Evolutionary conservation across 1,140 invertebrate species (phyloP), one percentile per base, ranked within the genome.

Genomic region (Octopus bimaculoides): DNA sequence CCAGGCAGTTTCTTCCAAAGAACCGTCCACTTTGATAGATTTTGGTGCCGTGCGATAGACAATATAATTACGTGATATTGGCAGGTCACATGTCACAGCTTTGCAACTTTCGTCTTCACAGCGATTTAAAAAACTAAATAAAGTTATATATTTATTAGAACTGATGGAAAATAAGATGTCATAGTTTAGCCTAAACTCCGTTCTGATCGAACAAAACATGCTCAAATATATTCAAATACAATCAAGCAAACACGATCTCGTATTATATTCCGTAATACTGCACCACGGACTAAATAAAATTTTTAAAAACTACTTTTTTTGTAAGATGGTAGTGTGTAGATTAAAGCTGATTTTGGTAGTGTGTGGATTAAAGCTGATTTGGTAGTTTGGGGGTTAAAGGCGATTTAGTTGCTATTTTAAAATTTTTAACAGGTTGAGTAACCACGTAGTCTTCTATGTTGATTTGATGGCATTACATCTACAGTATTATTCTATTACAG

Each of bases 1-100:
- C 85, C 85, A 86, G 4, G 82, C 85, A 7, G 52, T 52, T 26
- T 86, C 85, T 75, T 86, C 81, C 52, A 84, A 80, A 52, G 56
- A 66, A 5, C 85, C 85, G 71, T 86, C 85, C 2, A 86, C 77
- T 53, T 66, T 78, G 55, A 86, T 82, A 4, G 69, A 78, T 55
- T 79, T 56, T 5, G 81, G 83, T n/a, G 79, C 78, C 56, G 84
- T 71, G 54, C 83, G 81, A 61, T 84, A 82, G 12, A 80, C 82
- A 4, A 84, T 71, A 79, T 85, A 86, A 20, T 79, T 76, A 52
- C 83, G 77, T 7, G 85, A 84, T 0, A 82, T 61, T 5, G 79
- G 69, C 8, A 80, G 55, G 5, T 73, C 52, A 66, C 83, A 83
- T 5, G 61, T 80, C 61, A 71, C 54, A 12, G 79, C 82, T 52